Conservation (phyloP, 2,888 invertebrate genomes). For the Andrena haemorrhoa region DNA sequence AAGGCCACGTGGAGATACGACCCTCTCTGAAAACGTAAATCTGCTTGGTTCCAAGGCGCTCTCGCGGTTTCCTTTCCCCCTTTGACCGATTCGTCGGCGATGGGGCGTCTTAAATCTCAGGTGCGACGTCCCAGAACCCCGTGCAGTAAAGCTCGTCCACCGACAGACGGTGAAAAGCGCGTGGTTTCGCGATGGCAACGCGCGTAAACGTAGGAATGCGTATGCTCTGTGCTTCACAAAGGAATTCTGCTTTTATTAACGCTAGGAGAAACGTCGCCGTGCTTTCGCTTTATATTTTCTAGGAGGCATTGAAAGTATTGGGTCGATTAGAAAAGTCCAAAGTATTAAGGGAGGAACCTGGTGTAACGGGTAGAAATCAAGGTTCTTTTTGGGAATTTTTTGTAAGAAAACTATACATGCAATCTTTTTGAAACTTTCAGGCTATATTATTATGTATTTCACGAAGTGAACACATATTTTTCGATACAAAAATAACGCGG, state of each 20-base stretch:
- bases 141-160: not conserved
- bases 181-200: not conserved
- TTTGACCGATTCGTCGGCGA: conserved; percentile 48
- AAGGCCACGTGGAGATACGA: conserved; percentile 42
- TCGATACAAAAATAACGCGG: too few relatives aligned
- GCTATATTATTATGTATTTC: too few relatives aligned
- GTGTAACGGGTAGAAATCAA: too few relatives aligned
- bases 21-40: conserved; percentile 56
- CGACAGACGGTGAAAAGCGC: not conserved
- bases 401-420: too few relatives aligned
- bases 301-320: too few relatives aligned
- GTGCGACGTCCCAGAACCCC: conserved; percentile 10
- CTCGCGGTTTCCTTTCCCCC: conserved; percentile 26
- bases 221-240: not conserved
- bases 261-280: not conserved
- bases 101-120: conserved; percentile 35
- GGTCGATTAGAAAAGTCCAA: too few relatives aligned
- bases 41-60: conserved; percentile 28
- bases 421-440: too few relatives aligned
- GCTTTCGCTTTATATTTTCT: not conserved
- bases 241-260: conserved; percentile 8
- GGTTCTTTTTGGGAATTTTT: too few relatives aligned
- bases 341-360: too few relatives aligned
- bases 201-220: not conserved
- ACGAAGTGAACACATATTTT: too few relatives aligned